Conservation (phyloP, 1,140 invertebrate species). For the Tetragnatha versicolor region DNA sequence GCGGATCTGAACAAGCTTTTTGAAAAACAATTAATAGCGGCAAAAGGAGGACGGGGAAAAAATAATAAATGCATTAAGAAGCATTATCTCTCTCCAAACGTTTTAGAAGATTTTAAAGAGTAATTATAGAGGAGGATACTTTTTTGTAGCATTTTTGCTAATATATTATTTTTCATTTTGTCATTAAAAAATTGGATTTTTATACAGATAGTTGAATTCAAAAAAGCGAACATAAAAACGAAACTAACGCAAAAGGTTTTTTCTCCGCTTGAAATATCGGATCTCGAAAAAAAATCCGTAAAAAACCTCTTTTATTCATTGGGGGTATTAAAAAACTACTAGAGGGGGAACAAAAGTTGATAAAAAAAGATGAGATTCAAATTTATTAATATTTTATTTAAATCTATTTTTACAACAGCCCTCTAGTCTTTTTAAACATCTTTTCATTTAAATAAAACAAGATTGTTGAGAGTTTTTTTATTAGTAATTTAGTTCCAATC, state of each 20-base stretch:
- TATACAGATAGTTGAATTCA: conserved; percentile 46
- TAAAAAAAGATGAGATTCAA: neutral
- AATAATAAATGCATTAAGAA: conserved; percentile 49
- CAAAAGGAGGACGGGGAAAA: conserved; percentile 33
- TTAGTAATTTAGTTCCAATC: neutral
- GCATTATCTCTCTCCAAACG: conserved; percentile 47
- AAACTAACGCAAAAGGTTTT: conserved; percentile 33
- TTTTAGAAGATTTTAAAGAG: conserved; percentile 54
- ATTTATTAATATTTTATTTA: conserved; percentile 29
- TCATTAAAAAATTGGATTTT: conserved; percentile 54
- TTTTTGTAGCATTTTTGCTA: conserved; percentile 35
- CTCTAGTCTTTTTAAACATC: neutral
- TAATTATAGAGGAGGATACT: conserved; percentile 42
- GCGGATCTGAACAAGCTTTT: conserved; percentile 41
- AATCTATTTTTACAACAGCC: conserved; percentile 9
- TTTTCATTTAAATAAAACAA: conserved; percentile 1
- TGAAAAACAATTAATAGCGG: conserved; percentile 53
- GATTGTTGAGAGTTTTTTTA: neutral
- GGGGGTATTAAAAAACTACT: neutral
- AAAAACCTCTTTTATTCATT: conserved; percentile 32
- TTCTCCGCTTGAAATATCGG: conserved; percentile 16
- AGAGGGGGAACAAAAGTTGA: neutral
- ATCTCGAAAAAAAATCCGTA: conserved; percentile 1
- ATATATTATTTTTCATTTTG: conserved; percentile 55
- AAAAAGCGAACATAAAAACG: conserved; percentile 26